Percentiles rank a stretch among this genome's conserved stretches.
Conservation (phyloP, 2,113 vertebrate species). For the Carettochelys insculpta region DNA sequence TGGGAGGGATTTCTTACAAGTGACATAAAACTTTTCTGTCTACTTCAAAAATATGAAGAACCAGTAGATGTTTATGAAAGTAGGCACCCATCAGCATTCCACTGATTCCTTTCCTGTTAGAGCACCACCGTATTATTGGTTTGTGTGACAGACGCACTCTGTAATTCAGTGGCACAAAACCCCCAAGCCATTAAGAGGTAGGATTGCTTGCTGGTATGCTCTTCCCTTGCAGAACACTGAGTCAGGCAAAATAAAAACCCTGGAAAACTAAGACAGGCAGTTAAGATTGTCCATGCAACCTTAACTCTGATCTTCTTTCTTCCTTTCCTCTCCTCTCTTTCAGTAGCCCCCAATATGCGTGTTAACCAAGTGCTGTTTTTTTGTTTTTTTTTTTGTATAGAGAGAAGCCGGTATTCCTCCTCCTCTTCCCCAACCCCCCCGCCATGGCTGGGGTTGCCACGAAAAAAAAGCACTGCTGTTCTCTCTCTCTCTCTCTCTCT, state of each 20-base stretch:
- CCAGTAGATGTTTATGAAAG: neutral
- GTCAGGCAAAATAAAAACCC: neutral
- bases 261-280: neutral
- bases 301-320: neutral
- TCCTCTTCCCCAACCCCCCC: no score
- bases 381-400: no score
- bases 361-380: no score
- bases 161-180: neutral
- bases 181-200: neutral
- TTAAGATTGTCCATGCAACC: neutral
- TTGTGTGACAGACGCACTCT: neutral
- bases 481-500: no score
- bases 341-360: no score
- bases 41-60: neutral
- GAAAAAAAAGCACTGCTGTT: no score
- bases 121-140: neutral
- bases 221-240: neutral
- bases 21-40: neutral
- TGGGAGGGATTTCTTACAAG: neutral
- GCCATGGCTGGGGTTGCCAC: no score
- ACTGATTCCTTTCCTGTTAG: neutral
- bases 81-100: rapidly evolving
- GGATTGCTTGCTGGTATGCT: neutral
- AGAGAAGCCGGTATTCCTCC: no score
- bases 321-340: no score